phyloP scores from a whole-genome alignment of 2,113 vertebrate species.

The Rhegmatorhina hoffmannsi region DNA sequence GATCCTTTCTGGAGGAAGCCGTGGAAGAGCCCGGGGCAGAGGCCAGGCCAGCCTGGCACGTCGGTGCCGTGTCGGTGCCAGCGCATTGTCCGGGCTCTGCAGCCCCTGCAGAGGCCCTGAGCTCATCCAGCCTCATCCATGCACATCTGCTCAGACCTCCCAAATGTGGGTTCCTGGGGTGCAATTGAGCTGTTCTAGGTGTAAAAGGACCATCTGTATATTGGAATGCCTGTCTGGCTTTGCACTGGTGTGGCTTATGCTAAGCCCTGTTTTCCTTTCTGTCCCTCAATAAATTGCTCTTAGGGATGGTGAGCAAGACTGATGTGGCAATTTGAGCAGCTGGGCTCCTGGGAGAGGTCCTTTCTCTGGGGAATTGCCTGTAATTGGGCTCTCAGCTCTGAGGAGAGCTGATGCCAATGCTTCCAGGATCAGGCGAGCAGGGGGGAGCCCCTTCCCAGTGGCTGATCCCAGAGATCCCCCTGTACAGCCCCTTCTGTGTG shows the following conservation, averaged over 20 bases:
- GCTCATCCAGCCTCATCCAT: neutral
- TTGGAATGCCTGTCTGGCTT: neutral
- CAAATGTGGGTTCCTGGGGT: accelerated
- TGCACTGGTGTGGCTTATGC: neutral
- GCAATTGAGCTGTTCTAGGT: neutral
- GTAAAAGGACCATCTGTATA: neutral
- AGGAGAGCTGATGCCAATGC: neutral
- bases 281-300: neutral
- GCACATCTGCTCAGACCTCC: accelerated
- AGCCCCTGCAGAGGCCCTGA: neutral
- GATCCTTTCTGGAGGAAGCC: accelerated
- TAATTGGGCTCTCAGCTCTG: neutral
- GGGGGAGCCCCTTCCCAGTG: neutral
- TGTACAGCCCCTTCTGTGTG: accelerated
- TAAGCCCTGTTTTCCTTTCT: neutral
- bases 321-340: slow-evolving; percentile 22
- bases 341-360: neutral
- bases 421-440: accelerated
- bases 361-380: neutral
- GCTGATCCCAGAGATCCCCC: neutral
- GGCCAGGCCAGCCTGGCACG: neutral
- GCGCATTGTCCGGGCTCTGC: neutral
- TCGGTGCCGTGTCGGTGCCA: neutral
- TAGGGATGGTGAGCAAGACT: neutral
- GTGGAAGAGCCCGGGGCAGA: neutral